Evolutionary conservation across 2,888 invertebrate species (phyloP), one percentile per base, ranked within the genome.

Genomic region (Ectemnius cavifrons): DNA sequence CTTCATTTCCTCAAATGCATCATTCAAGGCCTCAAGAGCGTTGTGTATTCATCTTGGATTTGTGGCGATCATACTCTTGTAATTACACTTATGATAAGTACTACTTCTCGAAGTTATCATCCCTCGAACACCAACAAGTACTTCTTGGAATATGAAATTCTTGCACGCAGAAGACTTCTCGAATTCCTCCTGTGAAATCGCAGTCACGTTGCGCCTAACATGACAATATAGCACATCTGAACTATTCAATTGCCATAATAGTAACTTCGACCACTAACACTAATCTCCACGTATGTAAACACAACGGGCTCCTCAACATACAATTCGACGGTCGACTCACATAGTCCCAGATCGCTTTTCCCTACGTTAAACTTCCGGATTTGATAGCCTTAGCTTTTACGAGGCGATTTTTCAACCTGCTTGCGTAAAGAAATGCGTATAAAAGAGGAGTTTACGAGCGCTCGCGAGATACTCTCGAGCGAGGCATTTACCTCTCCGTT

Each of bases 191-290:
- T n/a, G 52, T 14, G 45, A 59, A 57, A 63, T 66, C 47, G 13
- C 20, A n/a, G 45, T 71, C 68, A 63, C 77, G 52, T 37, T 67
- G 62, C 66, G 18, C 47, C 11, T 45, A 68, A 63, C 77, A 71
- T 69, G 77, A 75, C 77, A 68, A 69, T 49, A 46, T 56, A 63
- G 52, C 37, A 20, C 63, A 62, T n/a, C 20, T 69, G 68, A 68
- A 75, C 71, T 45, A 18, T 63, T 71, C 71, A 77, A 77, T 77
- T 72, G 72, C 68, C 46, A 65, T 59, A 71, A 73, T 60, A 64
- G 67, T 70, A 52, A 64, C 77, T 18, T 16, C 66, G 63, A n/a
- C 14, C 60, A 23, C 45, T 37, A 37, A 37, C 73, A 59, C 20
- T 45, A 20, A 18, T 18, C 47, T 49, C 16, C 28, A n/a, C n/a